Base-by-base conservation (phyloP, 92 coral and sea anemone genomes). In the Epizoanthus ramosus region DNA sequence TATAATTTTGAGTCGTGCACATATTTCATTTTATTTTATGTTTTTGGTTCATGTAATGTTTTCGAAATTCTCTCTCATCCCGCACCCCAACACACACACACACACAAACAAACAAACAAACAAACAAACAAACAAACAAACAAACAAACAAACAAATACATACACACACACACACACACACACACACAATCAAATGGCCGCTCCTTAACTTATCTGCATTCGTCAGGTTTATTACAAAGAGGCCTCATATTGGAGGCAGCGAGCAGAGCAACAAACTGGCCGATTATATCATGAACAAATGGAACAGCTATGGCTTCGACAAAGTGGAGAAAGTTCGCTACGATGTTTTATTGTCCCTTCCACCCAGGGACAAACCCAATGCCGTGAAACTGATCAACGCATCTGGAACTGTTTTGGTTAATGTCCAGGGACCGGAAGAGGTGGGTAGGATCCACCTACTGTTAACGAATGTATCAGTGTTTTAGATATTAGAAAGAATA, bases 211-310 rank as follows among this genome's bases (percentile, higher is more conserved):
- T 17, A 12, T 18, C 6, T 3, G 41, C 8, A 16, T 5, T 72
- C 23, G 54, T 18, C 86, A 94, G 95, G 74, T 52, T 74, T 65
- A 79, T 94, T 7, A 79, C 96, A 0, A 74, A 80, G 80, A 92
- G 91, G 19, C 98, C 96, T 13, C 95, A 94, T 61, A 57, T 92
- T 72, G 96, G 85, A 24, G 98, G 98, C 2, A 85, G 89, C 0
- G 76, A 86, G 10, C 82, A 87, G 60, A 90, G 87, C 37, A 83
- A 73, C 50, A 87, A 75, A 54, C 85, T 92, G 4, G 98, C 92
- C 17, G 83, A 84, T 31, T 88, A 90, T 80, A 92, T 92, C n/a
- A 85, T 80, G 21, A 87, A 80, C 68, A 74, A 85, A 74, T 94
- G 98, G 98, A 28, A 57, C 0, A 87, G 85, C 10, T 94, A 90